Evolutionary conservation across 1,140 invertebrate genomes (phyloP).

Genomic region (Wasmannia auropunctata): DNA sequence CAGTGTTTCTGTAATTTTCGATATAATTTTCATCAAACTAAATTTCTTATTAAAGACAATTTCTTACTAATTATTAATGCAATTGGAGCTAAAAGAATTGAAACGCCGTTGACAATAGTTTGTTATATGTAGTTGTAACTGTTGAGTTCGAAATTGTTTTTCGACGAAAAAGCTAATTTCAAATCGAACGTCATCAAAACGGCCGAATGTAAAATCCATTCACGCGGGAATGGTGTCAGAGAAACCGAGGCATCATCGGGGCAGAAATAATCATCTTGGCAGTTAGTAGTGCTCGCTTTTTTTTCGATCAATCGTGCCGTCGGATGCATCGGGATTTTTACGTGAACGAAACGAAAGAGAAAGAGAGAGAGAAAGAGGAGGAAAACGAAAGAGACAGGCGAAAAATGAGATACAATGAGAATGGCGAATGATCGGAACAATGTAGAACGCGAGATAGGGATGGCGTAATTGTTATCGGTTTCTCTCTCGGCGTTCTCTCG

Average conservation of each 20-base stretch:
- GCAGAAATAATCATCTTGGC: constrained; percentile 42
- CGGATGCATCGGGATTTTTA: constrained; percentile 44
- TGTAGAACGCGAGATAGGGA: constrained; percentile 63
- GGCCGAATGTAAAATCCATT: background rate
- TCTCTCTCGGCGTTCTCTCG: constrained; percentile 57
- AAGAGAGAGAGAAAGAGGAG: background rate
- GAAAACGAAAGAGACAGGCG: background rate
- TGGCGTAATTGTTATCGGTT: constrained; percentile 70
- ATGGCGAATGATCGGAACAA: constrained; percentile 50
- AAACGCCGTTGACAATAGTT: background rate
- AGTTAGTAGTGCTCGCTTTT: constrained; percentile 6
- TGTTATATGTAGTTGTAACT: background rate
- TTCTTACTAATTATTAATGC: too few relatives aligned
- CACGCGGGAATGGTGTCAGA: constrained; percentile 10
- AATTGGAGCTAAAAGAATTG: background rate
- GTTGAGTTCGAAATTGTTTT: background rate
- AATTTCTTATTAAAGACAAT: background rate
- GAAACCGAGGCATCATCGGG: constrained; percentile 1
- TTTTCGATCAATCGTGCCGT: constrained; percentile 25
- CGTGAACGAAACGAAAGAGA: constrained; percentile 18
- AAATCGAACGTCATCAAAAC: background rate
- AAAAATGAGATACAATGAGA: constrained; percentile 43
- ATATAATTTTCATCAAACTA: background rate
- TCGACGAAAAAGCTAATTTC: constrained; percentile 22
- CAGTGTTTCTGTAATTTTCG: background rate